Conservation (phyloP, 1,140 invertebrate species). For the Psilanteris sp. region DNA sequence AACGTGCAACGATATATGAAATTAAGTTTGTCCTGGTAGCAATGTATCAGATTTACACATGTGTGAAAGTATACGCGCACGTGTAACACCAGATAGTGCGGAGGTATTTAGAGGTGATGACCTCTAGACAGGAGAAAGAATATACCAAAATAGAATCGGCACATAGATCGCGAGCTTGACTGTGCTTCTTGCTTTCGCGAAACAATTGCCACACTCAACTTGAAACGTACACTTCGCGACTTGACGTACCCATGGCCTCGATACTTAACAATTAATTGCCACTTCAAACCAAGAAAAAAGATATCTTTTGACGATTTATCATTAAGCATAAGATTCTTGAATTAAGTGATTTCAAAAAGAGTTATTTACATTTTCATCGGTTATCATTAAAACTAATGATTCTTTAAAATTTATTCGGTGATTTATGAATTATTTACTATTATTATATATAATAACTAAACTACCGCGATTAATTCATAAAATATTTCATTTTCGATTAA, state of each 20-base stretch:
- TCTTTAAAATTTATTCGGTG: no score
- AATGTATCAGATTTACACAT: slow-evolving; percentile 27
- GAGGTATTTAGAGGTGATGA: slow-evolving; percentile 64
- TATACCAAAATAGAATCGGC: slow-evolving; percentile 61
- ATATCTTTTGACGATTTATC: no score
- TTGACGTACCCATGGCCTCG: slow-evolving; percentile 6
- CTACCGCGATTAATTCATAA: no score
- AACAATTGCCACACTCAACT: slow-evolving; percentile 32
- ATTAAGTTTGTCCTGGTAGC: slow-evolving; percentile 42
- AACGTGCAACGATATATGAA: slow-evolving; percentile 17
- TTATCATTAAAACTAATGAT: no score
- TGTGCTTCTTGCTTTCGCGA: slow-evolving; percentile 25
- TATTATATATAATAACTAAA: no score
- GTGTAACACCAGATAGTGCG: slow-evolving; percentile 36
- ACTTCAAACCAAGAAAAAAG: no score
- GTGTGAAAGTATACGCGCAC: slow-evolving; percentile 24
- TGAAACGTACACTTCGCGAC: slow-evolving; percentile 7
- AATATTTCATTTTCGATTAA: no score
- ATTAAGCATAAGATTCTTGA: no score
- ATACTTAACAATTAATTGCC: slow-evolving; percentile 12
- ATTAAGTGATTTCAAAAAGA: no score
- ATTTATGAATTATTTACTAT: no score
- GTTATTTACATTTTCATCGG: no score
- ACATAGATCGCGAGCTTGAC: slow-evolving; percentile 52
- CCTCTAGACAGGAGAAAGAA: slow-evolving; percentile 64